Base-by-base conservation (phyloP, 2,113 vertebrate species). In the Megatriorchis doriae region DNA sequence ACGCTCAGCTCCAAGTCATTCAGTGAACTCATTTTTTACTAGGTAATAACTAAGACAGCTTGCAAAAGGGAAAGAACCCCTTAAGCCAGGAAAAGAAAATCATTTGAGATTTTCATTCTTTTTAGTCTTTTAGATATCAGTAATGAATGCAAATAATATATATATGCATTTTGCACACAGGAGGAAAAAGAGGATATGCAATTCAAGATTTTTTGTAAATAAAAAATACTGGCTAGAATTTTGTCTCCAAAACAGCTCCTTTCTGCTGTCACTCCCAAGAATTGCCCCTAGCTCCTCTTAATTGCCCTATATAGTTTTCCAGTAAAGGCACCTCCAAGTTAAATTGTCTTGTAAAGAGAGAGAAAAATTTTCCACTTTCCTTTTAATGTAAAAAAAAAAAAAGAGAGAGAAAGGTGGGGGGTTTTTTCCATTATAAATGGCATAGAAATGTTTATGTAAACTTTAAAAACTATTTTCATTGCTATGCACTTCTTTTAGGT, bases 401-500 rank as follows among this genome's bases (percentile, higher is more conserved):
- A 61, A 32, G 4, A 38, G 10, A 15, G 6, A 25, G 20, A 48
- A 7, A 34, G 25, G 9, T 14, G 8, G 14, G 8, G 50, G 1
- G 12, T 23, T 7, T 26, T 47, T 80, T 81, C 11, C 9, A 21
- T n/a, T 55, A 38, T 29, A 86, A 88, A 59, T 7, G 4, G 34
- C 81, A 68, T 18, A 7, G 13, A 91, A 81, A 56, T 4, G 3
- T 36, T 61, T 21, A 61, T 21, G 40, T 45, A 67, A 74, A 48
- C 12, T n/a, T 89, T 72, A 31, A 63, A 79, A 74, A 40, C 3
- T 9, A 7, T 58, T 93, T 72, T 59, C 26, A 67, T 63, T 80
- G 47, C 31, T 66, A 11, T 2, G 2, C 56, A 16, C 47, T 91
- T 48, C 73, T 83, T 93, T 25, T 66, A 99, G 99, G 97, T 99